Percentiles rank a stretch among this genome's conserved stretches.
Evolutionary conservation across 2,113 vertebrate genomes (phyloP).

Genomic region (Hippocampus mohnikei): DNA sequence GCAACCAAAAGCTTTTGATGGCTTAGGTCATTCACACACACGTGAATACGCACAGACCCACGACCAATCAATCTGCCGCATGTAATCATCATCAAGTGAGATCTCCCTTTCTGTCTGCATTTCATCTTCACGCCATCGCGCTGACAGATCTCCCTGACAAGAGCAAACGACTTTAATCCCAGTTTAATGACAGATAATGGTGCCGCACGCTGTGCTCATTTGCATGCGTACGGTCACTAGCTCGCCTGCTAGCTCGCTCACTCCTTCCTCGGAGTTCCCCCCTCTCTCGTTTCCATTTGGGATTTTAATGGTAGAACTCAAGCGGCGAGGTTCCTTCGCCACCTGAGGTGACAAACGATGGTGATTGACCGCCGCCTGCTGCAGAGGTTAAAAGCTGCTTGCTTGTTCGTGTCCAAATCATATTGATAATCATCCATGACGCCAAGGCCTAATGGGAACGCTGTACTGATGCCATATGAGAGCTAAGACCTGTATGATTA

Average conservation of each 20-base stretch:
- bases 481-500: neutral
- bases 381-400: constrained; percentile 16
- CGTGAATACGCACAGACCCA: neutral
- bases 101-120: constrained; percentile 3
- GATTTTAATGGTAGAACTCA: neutral
- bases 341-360: constrained; percentile 1
- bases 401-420: neutral
- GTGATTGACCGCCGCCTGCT: neutral
- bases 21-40: neutral
- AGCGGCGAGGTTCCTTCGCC: constrained; percentile 2
- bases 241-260: neutral
- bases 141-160: constrained; percentile 50
- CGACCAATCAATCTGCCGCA: neutral
- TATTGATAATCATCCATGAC: neutral
- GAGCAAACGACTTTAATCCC: constrained; percentile 47
- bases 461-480: neutral
- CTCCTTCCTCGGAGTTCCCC: neutral
- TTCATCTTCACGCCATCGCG: constrained; percentile 30
- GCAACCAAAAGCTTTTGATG: constrained; percentile 7
- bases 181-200: constrained; percentile 49
- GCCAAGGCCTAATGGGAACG: neutral
- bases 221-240: neutral
- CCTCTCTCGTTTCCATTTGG: constrained; percentile 2
- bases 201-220: constrained; percentile 2
- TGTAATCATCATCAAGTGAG: constrained; percentile 13